Conservation (phyloP, 2,797 vertebrate species). For the Harpagifer antarcticus region DNA sequence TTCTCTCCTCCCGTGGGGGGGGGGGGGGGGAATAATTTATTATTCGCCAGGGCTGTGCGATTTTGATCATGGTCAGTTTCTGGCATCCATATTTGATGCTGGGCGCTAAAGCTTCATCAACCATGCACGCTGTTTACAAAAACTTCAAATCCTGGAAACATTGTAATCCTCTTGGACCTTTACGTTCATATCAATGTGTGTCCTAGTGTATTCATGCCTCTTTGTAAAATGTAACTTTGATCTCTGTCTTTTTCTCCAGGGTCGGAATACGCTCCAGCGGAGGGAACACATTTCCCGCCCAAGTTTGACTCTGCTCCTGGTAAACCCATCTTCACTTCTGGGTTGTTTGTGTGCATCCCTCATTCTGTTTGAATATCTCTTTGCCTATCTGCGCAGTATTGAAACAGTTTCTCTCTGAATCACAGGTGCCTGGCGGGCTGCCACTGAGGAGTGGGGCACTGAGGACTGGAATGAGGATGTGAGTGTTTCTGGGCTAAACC, state of each 20-base stretch:
- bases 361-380: constrained; percentile 39
- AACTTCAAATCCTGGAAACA: not conserved
- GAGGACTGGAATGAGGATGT: constrained; percentile 99
- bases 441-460: constrained; percentile 97
- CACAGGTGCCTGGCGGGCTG: constrained; percentile 94
- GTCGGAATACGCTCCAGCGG: constrained; percentile 94
- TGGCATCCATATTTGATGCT: not conserved
- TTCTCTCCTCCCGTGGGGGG: too few species aligned
- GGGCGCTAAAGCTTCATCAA: not conserved
- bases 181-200: not conserved
- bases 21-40: too few species aligned
- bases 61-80: too few species aligned
- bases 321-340: constrained; percentile 68
- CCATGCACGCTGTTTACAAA: constrained; percentile 8
- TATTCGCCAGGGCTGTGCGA: too few species aligned
- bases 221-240: constrained; percentile 10
- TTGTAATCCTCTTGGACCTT: constrained; percentile 6
- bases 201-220: constrained; percentile 3
- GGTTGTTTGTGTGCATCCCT: constrained; percentile 17
- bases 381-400: constrained; percentile 12
- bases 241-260: constrained; percentile 86
- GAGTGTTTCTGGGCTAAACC: constrained; percentile 68
- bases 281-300: constrained; percentile 93
- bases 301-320: constrained; percentile 97
- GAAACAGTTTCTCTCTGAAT: constrained; percentile 45